Evolutionary conservation across 2,113 vertebrate genomes (phyloP).

Genomic region (Scolopax mira): DNA sequence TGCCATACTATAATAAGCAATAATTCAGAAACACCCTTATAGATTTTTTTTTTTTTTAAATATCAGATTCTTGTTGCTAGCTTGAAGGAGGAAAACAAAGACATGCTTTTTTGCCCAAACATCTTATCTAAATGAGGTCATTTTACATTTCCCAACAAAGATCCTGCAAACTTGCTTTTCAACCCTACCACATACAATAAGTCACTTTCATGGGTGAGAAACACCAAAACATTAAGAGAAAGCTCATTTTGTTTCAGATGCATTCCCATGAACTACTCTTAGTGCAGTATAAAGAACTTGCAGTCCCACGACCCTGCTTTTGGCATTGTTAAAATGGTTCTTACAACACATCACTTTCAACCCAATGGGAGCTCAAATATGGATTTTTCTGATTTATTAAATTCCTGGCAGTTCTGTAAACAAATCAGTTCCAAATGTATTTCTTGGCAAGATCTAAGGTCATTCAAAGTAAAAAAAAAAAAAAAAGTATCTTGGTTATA

Average conservation of each 20-base stretch:
- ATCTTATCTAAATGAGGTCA: neutral
- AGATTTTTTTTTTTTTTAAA: neutral
- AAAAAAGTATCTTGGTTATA: neutral
- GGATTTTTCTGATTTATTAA: slow-evolving; percentile 54
- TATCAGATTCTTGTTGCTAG: neutral
- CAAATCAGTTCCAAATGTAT: slow-evolving; percentile 49
- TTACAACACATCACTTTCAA: slow-evolving; percentile 25
- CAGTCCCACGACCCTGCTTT: slow-evolving; percentile 41
- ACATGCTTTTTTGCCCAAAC: fast-evolving
- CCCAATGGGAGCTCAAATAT: slow-evolving; percentile 33
- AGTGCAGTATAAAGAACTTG: neutral
- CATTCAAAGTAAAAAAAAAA: neutral
- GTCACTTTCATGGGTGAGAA: slow-evolving; percentile 29
- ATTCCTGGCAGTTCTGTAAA: slow-evolving; percentile 56
- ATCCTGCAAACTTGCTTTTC: neutral
- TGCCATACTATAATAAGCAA: neutral
- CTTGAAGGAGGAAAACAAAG: neutral
- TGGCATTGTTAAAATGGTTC: slow-evolving; percentile 68
- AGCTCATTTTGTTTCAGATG: slow-evolving; percentile 74
- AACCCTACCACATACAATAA: neutral
- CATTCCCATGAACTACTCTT: slow-evolving; percentile 72
- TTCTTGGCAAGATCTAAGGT: slow-evolving; percentile 38
- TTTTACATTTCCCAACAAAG: slow-evolving; percentile 19
- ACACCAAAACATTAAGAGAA: slow-evolving; percentile 57
- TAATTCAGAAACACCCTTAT: neutral